Evolutionary conservation across 2,888 invertebrate genomes (phyloP), one percentile per base, ranked within the genome.

Genomic region (Alloscopus bannaensis): DNA sequence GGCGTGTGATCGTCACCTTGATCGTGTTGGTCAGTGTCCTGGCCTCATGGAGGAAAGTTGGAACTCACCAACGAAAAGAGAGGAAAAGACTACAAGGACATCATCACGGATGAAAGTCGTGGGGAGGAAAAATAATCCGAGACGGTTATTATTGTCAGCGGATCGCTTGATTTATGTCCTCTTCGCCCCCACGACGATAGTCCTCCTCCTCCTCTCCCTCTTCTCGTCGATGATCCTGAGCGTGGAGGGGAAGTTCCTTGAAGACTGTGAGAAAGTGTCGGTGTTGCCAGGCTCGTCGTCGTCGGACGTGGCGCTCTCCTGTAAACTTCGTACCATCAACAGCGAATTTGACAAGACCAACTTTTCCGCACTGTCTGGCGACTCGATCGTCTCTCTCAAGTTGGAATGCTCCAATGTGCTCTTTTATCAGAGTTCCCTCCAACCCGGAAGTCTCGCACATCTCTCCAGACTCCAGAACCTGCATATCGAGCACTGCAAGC

Each of bases 261-360:
- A 82, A 73, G 82, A 82, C 71, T 83, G 83, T 76, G 83, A 83
- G 64, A 76, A 66, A 66, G 42, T 29, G 42, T 73, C 69, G 24
- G 18, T 60, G 62, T 68, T 80, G 60, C 64, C 80, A 65, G 64
- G 69, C 28, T 70, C 77, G 40, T 73, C 75, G 31, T 66, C 85
- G 42, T 92, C 93, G 86, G 93, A 95, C 89, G 93, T 94, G 82
- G 92, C 93, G 20, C 91, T 94, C 83, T 93, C 92, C 81, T 94
- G 95, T 89, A 92, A 94, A 89, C 90, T 95, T 87, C 91, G 95
- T 86, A 93, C 95, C 65, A 94, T 95, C 87, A 94, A 95, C 89
- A 94, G 94, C 90, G 95, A 94, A 88, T 94, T 93, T 88, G 95
- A 94, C 89, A 94, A 94, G 83, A 96, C 95, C 40, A 95, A 95